Conservation (phyloP, 2,113 vertebrate species). For the Lota lota region DNA sequence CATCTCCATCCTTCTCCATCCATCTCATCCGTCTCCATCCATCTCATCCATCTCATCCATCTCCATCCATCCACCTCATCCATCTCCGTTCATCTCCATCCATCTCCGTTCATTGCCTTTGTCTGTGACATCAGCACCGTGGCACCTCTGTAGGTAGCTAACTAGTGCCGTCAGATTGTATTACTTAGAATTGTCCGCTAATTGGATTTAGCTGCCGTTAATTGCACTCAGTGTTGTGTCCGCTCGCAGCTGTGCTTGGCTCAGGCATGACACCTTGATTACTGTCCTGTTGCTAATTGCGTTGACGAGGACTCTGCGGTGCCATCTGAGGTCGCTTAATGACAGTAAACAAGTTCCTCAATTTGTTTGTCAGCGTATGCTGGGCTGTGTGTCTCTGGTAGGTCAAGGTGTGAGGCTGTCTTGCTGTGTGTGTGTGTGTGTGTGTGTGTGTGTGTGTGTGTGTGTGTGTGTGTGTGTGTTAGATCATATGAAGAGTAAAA, state of each 20-base stretch:
- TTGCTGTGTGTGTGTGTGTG: not conserved
- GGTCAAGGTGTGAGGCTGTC: not conserved
- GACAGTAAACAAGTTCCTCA: conserved; percentile 50
- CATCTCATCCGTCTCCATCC: too few species aligned
- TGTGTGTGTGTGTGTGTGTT: not conserved
- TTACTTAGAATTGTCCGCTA: conserved; percentile 59
- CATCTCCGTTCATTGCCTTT: not conserved
- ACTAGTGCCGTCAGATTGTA: conserved; percentile 44
- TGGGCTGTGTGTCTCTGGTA: not conserved
- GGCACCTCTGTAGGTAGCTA: conserved; percentile 38
- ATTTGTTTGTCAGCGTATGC: conserved; percentile 35
- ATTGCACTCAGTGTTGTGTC: conserved; percentile 47
- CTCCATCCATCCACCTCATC: not conserved
- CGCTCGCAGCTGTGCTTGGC: conserved; percentile 44
- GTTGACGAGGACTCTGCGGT: conserved; percentile 33
- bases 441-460: too few species aligned
- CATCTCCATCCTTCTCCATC: not conserved
- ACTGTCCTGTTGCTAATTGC: conserved; percentile 50
- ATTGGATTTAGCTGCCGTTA: conserved; percentile 56
- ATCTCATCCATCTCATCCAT: too few species aligned
- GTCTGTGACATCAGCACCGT: conserved; percentile 3
- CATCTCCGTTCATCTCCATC: not conserved
- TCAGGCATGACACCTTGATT: conserved; percentile 44
- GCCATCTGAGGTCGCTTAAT: conserved; percentile 41
- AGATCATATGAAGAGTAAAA: too few species aligned